Evolutionary conservation across 1,140 invertebrate species (phyloP), one percentile per base, ranked within the genome.

Genomic region (Gerris buenoi): DNA sequence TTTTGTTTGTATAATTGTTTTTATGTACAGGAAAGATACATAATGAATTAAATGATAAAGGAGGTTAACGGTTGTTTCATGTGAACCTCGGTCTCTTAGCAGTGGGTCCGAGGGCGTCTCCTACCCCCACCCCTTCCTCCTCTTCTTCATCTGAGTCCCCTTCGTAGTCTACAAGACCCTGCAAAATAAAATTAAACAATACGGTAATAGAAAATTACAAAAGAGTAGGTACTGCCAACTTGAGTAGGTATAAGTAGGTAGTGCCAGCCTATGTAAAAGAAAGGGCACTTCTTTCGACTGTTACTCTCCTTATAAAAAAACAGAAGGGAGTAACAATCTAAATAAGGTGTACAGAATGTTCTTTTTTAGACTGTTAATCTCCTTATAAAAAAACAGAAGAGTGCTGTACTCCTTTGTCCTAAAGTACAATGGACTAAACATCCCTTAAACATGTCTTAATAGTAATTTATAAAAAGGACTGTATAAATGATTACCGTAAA

Each of bases 131-230:
- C 22, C 56, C 46, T 64, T 91, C 88, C 67, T 93, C 89, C 65
- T 95, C 93, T 71, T 96, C 94, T 72, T 95, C 93, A 72, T 95
- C 93, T 0, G 90, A 93, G 77, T 96, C 93, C 66, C 91, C 93
- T 75, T 96, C 93, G 77, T 97, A 97, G 76, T 97, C 94, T 26
- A 96, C 93, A 70, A 97, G 83, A 72, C 91, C 91, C 91, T 94
- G 74, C 33, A 76, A 77, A 69, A 46, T 64, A 23, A 28, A 65
- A 25, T 25, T 25, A 58, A 25, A n/a, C 25, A 2, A 26, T 10
- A 15, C 10, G 25, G 10, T 23, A 14, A 10, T 23, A 61, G 23
- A 61, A 10, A 10, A 10, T 15, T 61, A 10, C 10, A 61, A 14
- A 23, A 61, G 10, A 61, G 15, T 10, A 10, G 5, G 15, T 23